Percentiles rank a stretch among this genome's conserved stretches.
These are phyloP conservation scores for Leptinotarsa haldemani DNA, from an alignment of 2,888 invertebrate genomes.

Conservation along the genomic window DNA sequence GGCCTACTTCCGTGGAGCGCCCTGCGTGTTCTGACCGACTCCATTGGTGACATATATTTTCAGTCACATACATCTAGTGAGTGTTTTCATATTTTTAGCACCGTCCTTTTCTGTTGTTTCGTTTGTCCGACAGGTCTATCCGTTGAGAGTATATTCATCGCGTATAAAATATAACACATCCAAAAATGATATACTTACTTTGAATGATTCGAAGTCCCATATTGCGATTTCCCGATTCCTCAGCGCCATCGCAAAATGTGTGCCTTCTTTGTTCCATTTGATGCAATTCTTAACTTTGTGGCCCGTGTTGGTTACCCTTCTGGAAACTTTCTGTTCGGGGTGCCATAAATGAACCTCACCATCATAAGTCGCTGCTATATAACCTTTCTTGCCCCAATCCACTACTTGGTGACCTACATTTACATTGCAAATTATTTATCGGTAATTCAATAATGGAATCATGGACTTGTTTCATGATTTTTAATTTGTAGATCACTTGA, in stretches of 20 bases:
- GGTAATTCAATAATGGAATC: background rate
- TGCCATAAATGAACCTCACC: slow-evolving; percentile 51
- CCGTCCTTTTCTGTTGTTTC: too few relatives aligned
- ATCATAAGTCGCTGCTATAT: slow-evolving; percentile 49
- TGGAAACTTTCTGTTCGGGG: slow-evolving; percentile 41
- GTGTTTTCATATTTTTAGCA: too few relatives aligned
- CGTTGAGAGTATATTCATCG: too few relatives aligned
- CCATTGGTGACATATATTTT: too few relatives aligned
- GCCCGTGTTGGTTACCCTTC: slow-evolving; percentile 32
- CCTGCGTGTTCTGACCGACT: too few relatives aligned
- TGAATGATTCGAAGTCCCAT: slow-evolving; percentile 40
- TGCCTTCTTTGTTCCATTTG: slow-evolving; percentile 47
- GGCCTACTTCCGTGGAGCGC: too few relatives aligned
- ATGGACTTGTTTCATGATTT: too few relatives aligned
- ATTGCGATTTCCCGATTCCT: slow-evolving; percentile 35
- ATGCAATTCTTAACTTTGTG: slow-evolving; percentile 42
- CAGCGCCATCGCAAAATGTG: slow-evolving; percentile 42
- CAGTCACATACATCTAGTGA: too few relatives aligned
- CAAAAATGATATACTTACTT: slow-evolving; percentile 30
- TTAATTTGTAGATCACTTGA: too few relatives aligned
- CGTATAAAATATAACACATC: background rate
- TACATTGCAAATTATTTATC: background rate
- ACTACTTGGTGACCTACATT: slow-evolving; percentile 47
- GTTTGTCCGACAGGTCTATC: too few relatives aligned
- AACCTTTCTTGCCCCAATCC: slow-evolving; percentile 50